Evolutionary conservation across 2,888 invertebrate species (phyloP), one percentile per base, ranked within the genome.

Genomic region (Cephus runcator): DNA sequence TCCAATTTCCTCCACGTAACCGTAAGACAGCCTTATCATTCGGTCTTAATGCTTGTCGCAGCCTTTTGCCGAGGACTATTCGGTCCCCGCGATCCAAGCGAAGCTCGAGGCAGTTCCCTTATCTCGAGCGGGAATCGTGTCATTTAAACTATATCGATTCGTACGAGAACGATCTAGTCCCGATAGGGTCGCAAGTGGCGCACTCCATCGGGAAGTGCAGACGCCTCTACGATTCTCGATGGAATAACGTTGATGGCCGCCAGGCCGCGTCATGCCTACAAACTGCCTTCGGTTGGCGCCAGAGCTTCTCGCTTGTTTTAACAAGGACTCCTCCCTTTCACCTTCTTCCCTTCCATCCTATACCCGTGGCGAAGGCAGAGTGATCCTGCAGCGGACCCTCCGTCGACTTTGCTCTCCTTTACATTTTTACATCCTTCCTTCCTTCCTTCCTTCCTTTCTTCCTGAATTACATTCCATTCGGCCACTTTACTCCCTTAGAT

Each of bases 131-230:
- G 73, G 73, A 79, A 79, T 79, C 79, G 73, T 69, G 79, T 79
- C 76, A 79, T 79, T 79, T 76, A 76, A 79, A 76, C 68, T 76
- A 74, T 76, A 79, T 79, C 79, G 79, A 79, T 79, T 79, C 76
- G 76, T 76, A 73, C 69, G 76, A 23, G 56, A 23, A 56, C 56
- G 56, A 56, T 56, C 56, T 9, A 56, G 23, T 23, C 56, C 56
- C 23, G 56, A 56, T 56, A 56, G 56, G 56, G 56, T 56, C 56
- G 56, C 56, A 23, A 56, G 56, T 56, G 56, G 56, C 56, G 56
- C 56, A 56, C 56, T 56, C 56, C 9, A 56, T 23, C 23, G 56
- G 56, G 23, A 56, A 56, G 56, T 23, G 56, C 56, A 56, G n/a
- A 23, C 33, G 35, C 35, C 74, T 34, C 23, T 35, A 34, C 74